Percentiles rank a stretch among this genome's conserved stretches.
Evolutionary conservation across 37 sponge, comb jelly and placozoan genomes (phyloP).

Genomic region (Oopsacas minuta): DNA sequence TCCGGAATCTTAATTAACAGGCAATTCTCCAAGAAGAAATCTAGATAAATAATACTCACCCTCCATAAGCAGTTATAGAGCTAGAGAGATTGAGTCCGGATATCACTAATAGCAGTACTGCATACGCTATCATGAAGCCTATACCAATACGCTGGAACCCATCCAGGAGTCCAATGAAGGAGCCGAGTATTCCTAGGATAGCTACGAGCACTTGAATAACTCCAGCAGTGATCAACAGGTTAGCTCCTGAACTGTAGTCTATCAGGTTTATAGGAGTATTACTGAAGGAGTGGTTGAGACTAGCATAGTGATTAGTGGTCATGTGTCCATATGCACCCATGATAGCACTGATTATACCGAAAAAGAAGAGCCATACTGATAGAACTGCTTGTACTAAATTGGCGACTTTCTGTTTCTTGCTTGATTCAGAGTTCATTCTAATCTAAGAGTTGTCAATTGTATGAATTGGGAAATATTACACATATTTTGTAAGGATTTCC

Average conservation of each 20-base stretch:
- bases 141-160: neutral
- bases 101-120: neutral
- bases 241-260: neutral
- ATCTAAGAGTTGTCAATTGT: too few relatives aligned
- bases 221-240: neutral
- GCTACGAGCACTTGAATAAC: neutral
- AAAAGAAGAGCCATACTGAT: neutral
- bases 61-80: constrained; percentile 2
- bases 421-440: neutral
- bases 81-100: constrained; percentile 2
- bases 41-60: too few relatives aligned
- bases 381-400: neutral
- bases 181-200: neutral
- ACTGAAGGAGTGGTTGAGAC: neutral
- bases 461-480: too few relatives aligned
- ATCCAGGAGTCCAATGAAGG: neutral
- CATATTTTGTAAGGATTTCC: too few relatives aligned
- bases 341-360: neutral
- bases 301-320: neutral
- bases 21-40: too few relatives aligned
- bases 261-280: neutral
- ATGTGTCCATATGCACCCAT: neutral
- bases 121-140: neutral
- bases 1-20: too few relatives aligned
- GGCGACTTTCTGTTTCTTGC: neutral